Evolutionary conservation across 2,797 vertebrate species (phyloP).

Genomic region (Amazonetta brasiliensis): DNA sequence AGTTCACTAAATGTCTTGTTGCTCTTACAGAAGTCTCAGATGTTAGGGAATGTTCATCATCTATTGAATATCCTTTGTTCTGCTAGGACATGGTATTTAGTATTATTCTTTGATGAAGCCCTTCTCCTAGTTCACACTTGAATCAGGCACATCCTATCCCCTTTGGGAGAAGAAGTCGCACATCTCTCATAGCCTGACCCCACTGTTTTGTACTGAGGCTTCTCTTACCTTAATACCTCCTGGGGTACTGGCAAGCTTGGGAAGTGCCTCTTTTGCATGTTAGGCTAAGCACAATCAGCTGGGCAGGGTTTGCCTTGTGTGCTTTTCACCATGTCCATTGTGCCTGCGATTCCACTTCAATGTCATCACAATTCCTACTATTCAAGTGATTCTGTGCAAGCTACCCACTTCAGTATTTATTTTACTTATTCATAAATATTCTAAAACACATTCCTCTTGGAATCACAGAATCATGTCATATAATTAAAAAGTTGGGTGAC

Average conservation of each 20-base stretch:
- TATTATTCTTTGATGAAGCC: background rate
- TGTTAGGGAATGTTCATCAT: background rate
- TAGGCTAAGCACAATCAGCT: background rate
- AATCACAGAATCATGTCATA: background rate
- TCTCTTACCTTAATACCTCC: background rate
- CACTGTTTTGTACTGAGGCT: background rate
- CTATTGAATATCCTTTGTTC: background rate
- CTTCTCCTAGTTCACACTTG: background rate
- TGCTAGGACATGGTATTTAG: background rate
- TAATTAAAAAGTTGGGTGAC: slow-evolving; percentile 13
- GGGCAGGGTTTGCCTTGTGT: background rate
- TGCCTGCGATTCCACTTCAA: background rate
- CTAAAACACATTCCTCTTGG: background rate
- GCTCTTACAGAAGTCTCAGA: background rate
- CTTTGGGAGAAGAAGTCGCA: background rate
- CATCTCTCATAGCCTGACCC: background rate
- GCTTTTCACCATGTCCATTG: slow-evolving; percentile 3
- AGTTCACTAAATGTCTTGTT: background rate
- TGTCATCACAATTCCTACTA: background rate
- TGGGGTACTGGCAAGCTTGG: background rate
- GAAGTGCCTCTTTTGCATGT: background rate
- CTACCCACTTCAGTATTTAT: slow-evolving; percentile 1
- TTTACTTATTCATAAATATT: slow-evolving; percentile 19
- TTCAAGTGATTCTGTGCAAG: background rate
- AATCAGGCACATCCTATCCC: background rate